Evolutionary conservation across 2,113 vertebrate species (phyloP).

Genomic region (Rhagologus leucostigma): DNA sequence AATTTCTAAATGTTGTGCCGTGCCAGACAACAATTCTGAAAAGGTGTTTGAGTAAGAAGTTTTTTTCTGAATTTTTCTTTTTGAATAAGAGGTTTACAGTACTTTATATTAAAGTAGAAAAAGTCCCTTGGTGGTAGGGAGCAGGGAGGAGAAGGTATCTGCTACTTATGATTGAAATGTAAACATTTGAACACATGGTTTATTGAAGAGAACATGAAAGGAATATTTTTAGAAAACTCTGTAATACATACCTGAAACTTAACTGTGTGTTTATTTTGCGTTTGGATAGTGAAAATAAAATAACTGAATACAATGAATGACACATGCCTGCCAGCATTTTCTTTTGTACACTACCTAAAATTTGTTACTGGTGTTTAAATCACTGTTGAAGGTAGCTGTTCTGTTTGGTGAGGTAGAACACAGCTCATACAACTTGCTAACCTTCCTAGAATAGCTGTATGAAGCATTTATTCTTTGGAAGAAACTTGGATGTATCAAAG

Average conservation of each 20-base stretch:
- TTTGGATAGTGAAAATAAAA: slow-evolving; percentile 45
- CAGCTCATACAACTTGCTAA: background rate
- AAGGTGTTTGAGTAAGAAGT: background rate
- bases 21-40: background rate
- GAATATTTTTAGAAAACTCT: background rate
- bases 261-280: slow-evolving; percentile 6
- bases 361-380: background rate
- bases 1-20: background rate
- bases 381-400: background rate
- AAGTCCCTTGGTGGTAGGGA: background rate
- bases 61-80: background rate
- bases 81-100: slow-evolving; percentile 6
- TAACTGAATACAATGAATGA: background rate
- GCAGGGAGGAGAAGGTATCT: background rate
- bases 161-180: background rate
- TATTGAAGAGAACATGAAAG: background rate
- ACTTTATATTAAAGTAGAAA: slow-evolving; percentile 46
- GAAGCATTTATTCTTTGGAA: background rate
- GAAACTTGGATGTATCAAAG: background rate
- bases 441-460: background rate
- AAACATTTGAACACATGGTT: background rate
- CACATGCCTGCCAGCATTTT: background rate
- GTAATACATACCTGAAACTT: background rate
- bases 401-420: background rate
- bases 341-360: background rate